Percentiles rank a stretch among this genome's conserved stretches.
phyloP scores from a whole-genome alignment of 2,113 vertebrate genomes.

The Lipophrys pholis region DNA sequence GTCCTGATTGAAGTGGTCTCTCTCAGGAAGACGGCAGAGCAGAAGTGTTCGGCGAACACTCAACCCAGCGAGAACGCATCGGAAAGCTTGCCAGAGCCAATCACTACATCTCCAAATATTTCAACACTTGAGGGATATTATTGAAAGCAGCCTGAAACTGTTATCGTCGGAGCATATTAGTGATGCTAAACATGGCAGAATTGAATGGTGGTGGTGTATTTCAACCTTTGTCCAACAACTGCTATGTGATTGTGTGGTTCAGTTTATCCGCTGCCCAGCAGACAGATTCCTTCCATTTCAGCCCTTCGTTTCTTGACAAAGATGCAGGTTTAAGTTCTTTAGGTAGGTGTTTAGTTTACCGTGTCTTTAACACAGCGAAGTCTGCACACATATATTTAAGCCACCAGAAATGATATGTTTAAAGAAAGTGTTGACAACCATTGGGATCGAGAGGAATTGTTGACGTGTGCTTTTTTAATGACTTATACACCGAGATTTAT shows the following conservation, averaged over 20 bases:
- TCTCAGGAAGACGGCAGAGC: slow-evolving; percentile 11
- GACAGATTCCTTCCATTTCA: neutral
- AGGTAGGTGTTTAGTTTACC: too few species aligned
- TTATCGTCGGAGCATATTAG: slow-evolving; percentile 40
- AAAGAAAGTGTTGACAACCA: too few species aligned
- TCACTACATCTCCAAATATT: slow-evolving; percentile 31
- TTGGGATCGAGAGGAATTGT: too few species aligned
- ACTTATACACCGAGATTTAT: too few species aligned
- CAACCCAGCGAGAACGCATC: slow-evolving; percentile 12
- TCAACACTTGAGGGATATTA: slow-evolving; percentile 12
- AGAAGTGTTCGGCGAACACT: slow-evolving; percentile 25
- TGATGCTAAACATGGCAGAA: neutral
- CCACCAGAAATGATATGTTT: too few species aligned
- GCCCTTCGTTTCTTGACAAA: too few species aligned
- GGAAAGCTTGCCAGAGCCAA: slow-evolving; percentile 9
- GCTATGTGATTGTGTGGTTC: neutral
- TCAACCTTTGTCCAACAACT: neutral
- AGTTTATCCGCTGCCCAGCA: neutral
- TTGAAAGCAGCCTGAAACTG: slow-evolving; percentile 23
- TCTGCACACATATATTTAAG: too few species aligned
- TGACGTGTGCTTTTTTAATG: too few species aligned
- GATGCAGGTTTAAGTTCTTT: too few species aligned
- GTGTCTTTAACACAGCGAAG: too few species aligned
- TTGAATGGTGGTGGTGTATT: neutral
- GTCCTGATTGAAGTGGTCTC: slow-evolving; percentile 70